phyloP scores from a whole-genome alignment of 2,797 vertebrate genomes.

The Lycodopsis pacificus region DNA sequence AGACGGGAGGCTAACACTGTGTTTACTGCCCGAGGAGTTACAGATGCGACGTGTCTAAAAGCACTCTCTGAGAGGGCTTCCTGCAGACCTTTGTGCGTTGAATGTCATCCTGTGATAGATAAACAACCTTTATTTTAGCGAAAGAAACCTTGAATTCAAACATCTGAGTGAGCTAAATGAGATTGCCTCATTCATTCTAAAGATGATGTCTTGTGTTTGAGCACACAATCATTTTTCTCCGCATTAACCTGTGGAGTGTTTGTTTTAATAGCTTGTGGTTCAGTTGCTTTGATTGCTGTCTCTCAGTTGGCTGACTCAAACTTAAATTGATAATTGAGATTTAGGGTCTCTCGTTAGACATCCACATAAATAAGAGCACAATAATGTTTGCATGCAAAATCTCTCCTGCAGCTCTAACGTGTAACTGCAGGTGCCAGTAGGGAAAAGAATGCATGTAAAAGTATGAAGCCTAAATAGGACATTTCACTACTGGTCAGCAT shows the following conservation, averaged over 20 bases:
- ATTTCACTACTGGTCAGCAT: not conserved
- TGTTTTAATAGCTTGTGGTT: slow-evolving; percentile 42
- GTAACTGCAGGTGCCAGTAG: not conserved
- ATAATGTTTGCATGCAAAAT: slow-evolving; percentile 13
- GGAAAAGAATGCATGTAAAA: not conserved
- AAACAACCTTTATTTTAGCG: not conserved
- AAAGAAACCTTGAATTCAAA: not conserved
- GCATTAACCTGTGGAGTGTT: slow-evolving; percentile 35
- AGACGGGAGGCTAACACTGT: slow-evolving; percentile 25
- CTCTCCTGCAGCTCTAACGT: slow-evolving; percentile 10
- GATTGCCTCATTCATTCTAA: not conserved
- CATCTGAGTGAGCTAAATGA: not conserved
- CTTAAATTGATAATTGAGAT: slow-evolving; percentile 59
- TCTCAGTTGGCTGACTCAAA: slow-evolving; percentile 40
- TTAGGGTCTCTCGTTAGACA: slow-evolving; percentile 30
- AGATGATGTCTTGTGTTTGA: slow-evolving; percentile 15
- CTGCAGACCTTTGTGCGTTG: not conserved
- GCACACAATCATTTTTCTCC: slow-evolving; percentile 15
- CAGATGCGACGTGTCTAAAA: slow-evolving; percentile 19
- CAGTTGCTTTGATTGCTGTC: slow-evolving; percentile 42
- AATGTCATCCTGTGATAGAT: slow-evolving; percentile 2
- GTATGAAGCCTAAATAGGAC: not conserved
- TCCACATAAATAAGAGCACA: slow-evolving; percentile 26
- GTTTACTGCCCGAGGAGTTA: slow-evolving; percentile 29
- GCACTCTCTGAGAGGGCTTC: slow-evolving; percentile 11